phyloP scores from a whole-genome alignment of 92 coral and sea anemone species.

The Micromussa lordhowensis region DNA sequence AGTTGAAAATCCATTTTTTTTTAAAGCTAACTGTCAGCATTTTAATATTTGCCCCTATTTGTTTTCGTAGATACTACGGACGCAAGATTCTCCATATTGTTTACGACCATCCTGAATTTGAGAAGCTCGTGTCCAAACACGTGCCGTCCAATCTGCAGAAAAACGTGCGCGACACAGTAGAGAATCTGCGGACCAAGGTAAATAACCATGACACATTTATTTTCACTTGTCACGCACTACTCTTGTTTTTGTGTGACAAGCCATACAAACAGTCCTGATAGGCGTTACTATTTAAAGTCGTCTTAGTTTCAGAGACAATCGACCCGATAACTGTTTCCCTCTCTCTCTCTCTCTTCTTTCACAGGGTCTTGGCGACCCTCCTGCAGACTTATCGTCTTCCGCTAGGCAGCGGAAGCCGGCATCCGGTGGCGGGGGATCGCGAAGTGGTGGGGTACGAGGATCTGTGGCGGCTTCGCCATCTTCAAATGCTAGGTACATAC shows the following conservation, averaged over 20 bases:
- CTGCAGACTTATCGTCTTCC: slow-evolving; percentile 88
- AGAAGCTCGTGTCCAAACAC: slow-evolving; percentile 81
- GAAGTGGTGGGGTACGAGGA: slow-evolving; percentile 80
- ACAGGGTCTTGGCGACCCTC: slow-evolving; percentile 97
- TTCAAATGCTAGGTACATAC: slow-evolving; percentile 68
- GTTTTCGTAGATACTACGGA: slow-evolving; percentile 82
- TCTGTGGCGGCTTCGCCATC: slow-evolving; percentile 70
- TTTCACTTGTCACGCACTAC: not conserved
- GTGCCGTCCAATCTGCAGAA: slow-evolving; percentile 83
- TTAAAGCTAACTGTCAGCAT: not conserved
- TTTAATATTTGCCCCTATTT: not conserved
- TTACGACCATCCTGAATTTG: slow-evolving; percentile 93
- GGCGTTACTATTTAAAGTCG: not conserved
- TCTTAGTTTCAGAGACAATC: not conserved
- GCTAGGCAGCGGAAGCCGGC: slow-evolving; percentile 84
- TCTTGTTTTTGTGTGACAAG: not conserved
- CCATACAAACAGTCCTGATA: not conserved
- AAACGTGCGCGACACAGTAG: slow-evolving; percentile 85
- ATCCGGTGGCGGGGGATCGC: slow-evolving; percentile 78
- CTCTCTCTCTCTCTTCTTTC: not conserved
- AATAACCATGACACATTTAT: not conserved
- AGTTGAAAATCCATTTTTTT: not conserved
- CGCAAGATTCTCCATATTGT: slow-evolving; percentile 87
- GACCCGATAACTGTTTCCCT: not conserved
- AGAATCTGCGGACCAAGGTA: slow-evolving; percentile 86